Percentiles rank a stretch among this genome's conserved stretches.
Evolutionary conservation across 2,113 vertebrate species (phyloP).

Genomic region (Climacteris rufus): DNA sequence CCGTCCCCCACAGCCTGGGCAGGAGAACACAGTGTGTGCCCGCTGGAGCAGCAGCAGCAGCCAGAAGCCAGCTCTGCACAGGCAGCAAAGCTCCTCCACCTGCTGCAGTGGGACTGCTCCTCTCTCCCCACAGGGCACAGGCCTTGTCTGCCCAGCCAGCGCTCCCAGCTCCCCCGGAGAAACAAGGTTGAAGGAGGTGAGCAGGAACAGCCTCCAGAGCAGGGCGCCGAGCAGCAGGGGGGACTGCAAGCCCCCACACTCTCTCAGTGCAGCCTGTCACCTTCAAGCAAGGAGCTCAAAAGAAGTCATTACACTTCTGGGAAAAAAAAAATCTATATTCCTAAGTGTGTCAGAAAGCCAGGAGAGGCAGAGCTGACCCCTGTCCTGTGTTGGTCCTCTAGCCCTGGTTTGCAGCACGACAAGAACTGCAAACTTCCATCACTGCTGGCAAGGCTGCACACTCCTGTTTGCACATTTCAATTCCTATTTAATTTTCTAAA

Average conservation of each 20-base stretch:
- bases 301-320: neutral
- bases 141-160: neutral
- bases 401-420: neutral
- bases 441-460: neutral
- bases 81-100: too few species aligned
- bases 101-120: neutral
- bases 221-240: too few species aligned
- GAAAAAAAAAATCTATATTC: neutral
- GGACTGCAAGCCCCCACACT: neutral
- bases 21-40: too few species aligned
- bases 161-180: neutral
- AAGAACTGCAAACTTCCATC: neutral
- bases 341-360: neutral
- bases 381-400: neutral
- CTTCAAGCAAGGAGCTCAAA: neutral
- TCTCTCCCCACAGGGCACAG: too few species aligned
- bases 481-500: slow-evolving; percentile 1
- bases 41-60: too few species aligned
- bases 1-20: neutral
- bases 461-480: neutral
- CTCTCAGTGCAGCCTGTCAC: neutral
- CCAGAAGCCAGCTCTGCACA: too few species aligned
- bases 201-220: too few species aligned
- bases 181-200: too few species aligned
- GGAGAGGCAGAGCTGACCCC: neutral